Percentiles rank a stretch among this genome's conserved stretches.
These are phyloP conservation scores for Coendou prehensilis DNA, from an alignment of 2,797 vertebrate genomes.

Conservation along the genomic window DNA sequence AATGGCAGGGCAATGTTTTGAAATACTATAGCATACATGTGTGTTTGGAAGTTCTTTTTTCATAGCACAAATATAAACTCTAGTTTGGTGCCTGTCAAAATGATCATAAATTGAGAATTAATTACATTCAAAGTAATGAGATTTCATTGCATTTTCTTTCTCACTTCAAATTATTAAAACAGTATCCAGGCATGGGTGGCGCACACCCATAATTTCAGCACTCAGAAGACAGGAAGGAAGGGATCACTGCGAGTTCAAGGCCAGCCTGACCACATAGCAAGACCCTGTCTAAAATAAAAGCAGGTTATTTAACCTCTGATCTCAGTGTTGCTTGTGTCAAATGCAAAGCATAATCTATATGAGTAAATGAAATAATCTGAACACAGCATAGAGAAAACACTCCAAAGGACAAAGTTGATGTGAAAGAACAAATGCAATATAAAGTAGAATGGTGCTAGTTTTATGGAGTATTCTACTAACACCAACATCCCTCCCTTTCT, in stretches of 20 bases:
- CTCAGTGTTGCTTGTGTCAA: not conserved
- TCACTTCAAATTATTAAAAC: not conserved
- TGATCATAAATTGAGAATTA: not conserved
- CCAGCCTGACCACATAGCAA: not conserved
- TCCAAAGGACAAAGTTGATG: not conserved
- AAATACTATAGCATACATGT: not conserved
- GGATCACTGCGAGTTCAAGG: not conserved
- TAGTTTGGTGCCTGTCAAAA: not conserved
- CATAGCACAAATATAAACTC: not conserved
- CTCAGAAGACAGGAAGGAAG: not conserved
- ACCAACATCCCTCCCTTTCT: not conserved
- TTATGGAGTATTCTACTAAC: not conserved
- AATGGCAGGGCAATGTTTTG: not conserved
- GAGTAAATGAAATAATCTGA: not conserved
- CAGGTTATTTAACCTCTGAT: not conserved
- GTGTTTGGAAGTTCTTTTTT: conserved; percentile 38
- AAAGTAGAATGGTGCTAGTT: not conserved
- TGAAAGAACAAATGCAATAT: not conserved
- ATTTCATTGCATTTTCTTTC: not conserved
- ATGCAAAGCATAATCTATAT: not conserved
- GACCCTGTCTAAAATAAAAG: not conserved
- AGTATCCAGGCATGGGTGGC: not conserved
- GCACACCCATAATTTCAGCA: not conserved
- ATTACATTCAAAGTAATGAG: not conserved
- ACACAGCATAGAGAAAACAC: not conserved